Conservation (phyloP, 1,140 invertebrate species). For the Scaptomyza graminum region DNA sequence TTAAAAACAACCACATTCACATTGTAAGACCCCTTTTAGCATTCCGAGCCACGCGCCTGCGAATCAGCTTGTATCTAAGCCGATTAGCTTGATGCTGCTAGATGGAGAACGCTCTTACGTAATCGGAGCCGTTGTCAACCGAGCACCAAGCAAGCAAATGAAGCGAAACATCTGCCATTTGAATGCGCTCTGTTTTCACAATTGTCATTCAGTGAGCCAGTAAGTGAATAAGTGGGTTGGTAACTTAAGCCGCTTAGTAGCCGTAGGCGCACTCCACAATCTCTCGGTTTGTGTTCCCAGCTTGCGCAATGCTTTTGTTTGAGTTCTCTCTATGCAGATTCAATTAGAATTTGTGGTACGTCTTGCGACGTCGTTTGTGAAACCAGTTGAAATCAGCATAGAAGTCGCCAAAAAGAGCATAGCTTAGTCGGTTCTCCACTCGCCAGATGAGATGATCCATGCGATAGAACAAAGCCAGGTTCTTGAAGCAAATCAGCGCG, state of each 20-base stretch:
- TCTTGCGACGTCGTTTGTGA: conserved; percentile 24
- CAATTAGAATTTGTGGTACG: conserved; percentile 48
- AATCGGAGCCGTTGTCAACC: conserved; percentile 19
- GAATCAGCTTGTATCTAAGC: conserved; percentile 24
- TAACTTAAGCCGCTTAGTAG: conserved; percentile 34
- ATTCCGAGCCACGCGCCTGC: not conserved
- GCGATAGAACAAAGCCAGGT: conserved; percentile 38
- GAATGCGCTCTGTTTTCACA: not conserved
- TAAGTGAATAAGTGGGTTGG: not conserved
- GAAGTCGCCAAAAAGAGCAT: conserved; percentile 59
- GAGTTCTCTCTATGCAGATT: conserved; percentile 25
- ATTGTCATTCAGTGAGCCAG: not conserved
- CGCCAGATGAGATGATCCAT: conserved; percentile 56
- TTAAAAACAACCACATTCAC: not conserved
- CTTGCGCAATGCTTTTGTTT: conserved; percentile 1
- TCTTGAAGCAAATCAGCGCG: conserved; percentile 46
- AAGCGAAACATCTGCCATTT: conserved; percentile 32
- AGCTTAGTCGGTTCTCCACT: conserved; percentile 48
- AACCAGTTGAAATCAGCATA: conserved; percentile 52
- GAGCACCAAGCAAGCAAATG: not conserved
- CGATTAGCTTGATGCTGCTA: conserved; percentile 24
- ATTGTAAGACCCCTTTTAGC: conserved; percentile 3
- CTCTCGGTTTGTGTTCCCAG: not conserved
- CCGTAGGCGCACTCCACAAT: not conserved
- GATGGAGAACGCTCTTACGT: conserved; percentile 22